These are phyloP conservation scores for Brachionichthys hirsutus DNA, from an alignment of 2,113 vertebrate genomes.

Conservation along the genomic window DNA sequence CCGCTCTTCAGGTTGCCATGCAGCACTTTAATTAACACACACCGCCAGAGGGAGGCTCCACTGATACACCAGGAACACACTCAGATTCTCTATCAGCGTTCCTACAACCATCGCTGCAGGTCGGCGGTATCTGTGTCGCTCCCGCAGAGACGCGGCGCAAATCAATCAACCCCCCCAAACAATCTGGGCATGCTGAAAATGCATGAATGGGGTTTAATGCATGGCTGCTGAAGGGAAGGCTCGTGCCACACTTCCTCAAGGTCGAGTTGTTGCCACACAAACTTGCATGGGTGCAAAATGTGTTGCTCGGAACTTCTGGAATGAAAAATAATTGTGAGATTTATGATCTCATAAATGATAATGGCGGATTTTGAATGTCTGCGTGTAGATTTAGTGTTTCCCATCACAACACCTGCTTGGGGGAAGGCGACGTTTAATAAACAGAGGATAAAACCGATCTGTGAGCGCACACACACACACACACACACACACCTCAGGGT, in stretches of 20 bases:
- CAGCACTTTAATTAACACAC: constrained; percentile 58
- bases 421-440: too few relatives aligned
- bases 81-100: constrained; percentile 45
- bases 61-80: constrained; percentile 37
- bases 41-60: constrained; percentile 56
- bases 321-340: not conserved
- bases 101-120: constrained; percentile 35
- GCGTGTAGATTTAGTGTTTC: too few relatives aligned
- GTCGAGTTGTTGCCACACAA: not conserved
- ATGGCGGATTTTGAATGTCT: too few relatives aligned
- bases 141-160: constrained; percentile 12
- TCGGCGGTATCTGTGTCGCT: constrained; percentile 25
- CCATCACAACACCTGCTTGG: too few relatives aligned
- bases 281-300: not conserved
- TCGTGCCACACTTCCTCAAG: constrained; percentile 11
- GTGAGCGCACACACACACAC: not conserved
- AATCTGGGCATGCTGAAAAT: constrained; percentile 1
- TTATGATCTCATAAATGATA: not conserved
- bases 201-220: constrained; percentile 16
- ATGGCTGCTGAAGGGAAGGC: constrained; percentile 4
- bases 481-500: constrained; percentile 1
- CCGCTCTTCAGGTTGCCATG: constrained; percentile 48
- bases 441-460: too few relatives aligned
- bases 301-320: not conserved
- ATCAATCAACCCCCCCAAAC: constrained; percentile 44